Percentiles rank a stretch among this genome's conserved stretches.
phyloP scores from a whole-genome alignment of 2,888 invertebrate species.

The Clunio marinus region DNA sequence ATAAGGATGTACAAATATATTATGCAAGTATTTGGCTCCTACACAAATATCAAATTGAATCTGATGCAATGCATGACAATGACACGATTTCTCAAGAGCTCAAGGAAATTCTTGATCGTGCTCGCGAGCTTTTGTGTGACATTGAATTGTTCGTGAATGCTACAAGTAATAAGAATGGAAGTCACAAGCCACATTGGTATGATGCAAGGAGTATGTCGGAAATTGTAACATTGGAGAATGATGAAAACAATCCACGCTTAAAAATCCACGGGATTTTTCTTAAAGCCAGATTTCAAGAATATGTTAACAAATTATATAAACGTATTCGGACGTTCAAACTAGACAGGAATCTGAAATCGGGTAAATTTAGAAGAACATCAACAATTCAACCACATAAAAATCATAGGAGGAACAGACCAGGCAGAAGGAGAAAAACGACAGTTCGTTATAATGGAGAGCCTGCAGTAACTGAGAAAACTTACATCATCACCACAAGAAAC shows the following conservation, averaged over 20 bases:
- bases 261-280: not conserved
- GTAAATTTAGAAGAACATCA: not conserved
- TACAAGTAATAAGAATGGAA: not conserved
- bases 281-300: conserved; percentile 22
- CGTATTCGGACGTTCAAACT: not conserved
- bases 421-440: not conserved
- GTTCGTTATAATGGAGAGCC: not conserved
- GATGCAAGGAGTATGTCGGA: not conserved
- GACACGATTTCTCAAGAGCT: conserved; percentile 8
- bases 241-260: not conserved
- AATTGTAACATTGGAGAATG: not conserved
- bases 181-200: not conserved
- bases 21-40: not conserved
- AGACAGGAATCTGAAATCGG: not conserved
- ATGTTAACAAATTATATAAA: not conserved
- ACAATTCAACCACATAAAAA: conserved; percentile 13
- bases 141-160: conserved; percentile 26
- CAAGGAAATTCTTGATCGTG: not conserved
- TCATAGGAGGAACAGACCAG: conserved; percentile 4
- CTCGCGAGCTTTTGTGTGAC: not conserved
- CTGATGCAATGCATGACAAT: not conserved
- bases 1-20: conserved; percentile 10
- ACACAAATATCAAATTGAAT: not conserved
- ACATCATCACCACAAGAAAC: too few relatives aligned
- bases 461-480: too few relatives aligned